phyloP scores from a whole-genome alignment of 1,140 invertebrate species.

The Colletes gigas region DNA sequence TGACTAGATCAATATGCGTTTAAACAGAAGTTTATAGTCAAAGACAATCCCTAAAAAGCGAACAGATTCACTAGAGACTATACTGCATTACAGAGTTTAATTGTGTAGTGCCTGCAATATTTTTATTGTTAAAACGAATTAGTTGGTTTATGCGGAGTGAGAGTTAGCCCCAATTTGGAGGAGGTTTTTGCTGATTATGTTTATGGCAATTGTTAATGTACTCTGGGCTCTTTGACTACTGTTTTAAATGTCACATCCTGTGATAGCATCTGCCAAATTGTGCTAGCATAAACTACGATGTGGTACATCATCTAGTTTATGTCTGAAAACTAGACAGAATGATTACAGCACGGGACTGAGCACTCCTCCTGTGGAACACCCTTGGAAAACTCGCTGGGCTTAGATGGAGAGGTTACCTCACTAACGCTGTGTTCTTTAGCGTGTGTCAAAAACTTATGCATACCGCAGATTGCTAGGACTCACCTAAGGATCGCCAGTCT shows the following conservation, averaged over 20 bases:
- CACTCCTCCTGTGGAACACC: slow-evolving; percentile 59
- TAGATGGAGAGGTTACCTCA: neutral
- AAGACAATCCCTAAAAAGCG: neutral
- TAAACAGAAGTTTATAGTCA: neutral
- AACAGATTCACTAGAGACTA: neutral
- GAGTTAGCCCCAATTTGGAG: neutral
- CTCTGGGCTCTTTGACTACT: too few species aligned
- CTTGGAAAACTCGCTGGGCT: slow-evolving; percentile 3
- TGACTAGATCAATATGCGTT: neutral
- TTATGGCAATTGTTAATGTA: neutral
- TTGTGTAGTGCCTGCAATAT: neutral
- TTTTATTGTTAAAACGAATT: neutral
- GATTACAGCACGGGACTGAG: slow-evolving; percentile 49
- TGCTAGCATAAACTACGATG: slow-evolving; percentile 5
- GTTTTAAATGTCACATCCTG: neutral
- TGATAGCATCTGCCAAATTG: slow-evolving; percentile 53
- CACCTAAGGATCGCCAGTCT: slow-evolving; percentile 3
- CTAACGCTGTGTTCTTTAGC: too few species aligned
- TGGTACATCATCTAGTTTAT: slow-evolving; percentile 21
- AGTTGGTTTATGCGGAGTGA: neutral
- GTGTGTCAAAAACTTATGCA: slow-evolving; percentile 16
- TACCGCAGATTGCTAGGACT: neutral
- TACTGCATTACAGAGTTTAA: neutral
- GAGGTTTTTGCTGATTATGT: neutral
- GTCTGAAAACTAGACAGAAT: slow-evolving; percentile 44